Evolutionary conservation across 2,113 vertebrate species (phyloP).

Genomic region (Bubo blakistoni): DNA sequence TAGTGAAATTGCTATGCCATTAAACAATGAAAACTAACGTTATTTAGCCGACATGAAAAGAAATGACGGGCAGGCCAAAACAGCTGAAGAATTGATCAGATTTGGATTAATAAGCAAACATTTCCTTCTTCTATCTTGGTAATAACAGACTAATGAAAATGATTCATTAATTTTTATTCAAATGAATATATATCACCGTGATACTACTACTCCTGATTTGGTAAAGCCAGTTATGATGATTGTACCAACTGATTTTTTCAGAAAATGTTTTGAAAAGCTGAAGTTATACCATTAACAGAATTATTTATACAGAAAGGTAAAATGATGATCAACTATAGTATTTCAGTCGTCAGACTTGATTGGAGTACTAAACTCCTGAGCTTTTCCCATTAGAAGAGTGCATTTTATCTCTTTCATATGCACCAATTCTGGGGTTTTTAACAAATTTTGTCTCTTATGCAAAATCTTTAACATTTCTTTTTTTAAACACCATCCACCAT

Average conservation of each 20-base stretch:
- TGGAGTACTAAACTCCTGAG: background rate
- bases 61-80: background rate
- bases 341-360: background rate
- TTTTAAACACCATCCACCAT: background rate
- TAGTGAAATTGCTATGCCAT: background rate
- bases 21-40: background rate
- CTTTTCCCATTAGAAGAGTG: background rate
- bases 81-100: background rate
- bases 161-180: background rate
- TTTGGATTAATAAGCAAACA: background rate
- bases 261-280: background rate
- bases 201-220: background rate
- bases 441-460: background rate
- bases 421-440: accelerated
- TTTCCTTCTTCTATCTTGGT: background rate
- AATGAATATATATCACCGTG: background rate
- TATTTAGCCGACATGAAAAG: background rate
- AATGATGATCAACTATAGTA: background rate
- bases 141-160: background rate
- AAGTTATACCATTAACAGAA: background rate
- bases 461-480: background rate
- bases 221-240: background rate
- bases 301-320: background rate
- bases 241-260: background rate
- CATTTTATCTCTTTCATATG: background rate